A percentile compares a stretch with the other conserved stretches of the same genome.
phyloP scores from a whole-genome alignment of 2,888 invertebrate genomes.

The Phortica magna region DNA sequence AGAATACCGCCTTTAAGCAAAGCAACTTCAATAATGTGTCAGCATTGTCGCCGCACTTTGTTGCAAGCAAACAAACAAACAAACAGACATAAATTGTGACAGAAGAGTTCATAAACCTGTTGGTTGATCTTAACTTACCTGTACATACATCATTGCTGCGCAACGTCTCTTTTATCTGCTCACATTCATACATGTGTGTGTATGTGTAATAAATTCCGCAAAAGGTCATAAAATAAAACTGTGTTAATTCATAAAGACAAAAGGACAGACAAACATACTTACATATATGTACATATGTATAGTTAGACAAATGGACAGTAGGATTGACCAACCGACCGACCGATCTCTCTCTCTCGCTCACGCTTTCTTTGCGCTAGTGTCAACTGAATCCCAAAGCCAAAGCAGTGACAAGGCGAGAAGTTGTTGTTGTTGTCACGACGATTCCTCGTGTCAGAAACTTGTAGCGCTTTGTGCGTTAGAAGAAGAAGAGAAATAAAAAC shows the following conservation, averaged over 20 bases:
- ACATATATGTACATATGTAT: too few relatives aligned
- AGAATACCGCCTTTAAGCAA: conserved; percentile 59
- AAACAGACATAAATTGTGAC: not conserved
- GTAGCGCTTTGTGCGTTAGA: too few relatives aligned
- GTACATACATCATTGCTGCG: too few relatives aligned
- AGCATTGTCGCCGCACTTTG: too few relatives aligned
- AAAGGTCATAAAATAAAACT: not conserved
- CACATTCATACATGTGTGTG: conserved; percentile 45
- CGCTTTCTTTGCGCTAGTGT: not conserved
- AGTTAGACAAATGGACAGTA: not conserved
- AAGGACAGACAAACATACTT: not conserved
- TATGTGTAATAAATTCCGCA: not conserved
- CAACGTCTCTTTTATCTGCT: too few relatives aligned
- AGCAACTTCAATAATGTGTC: conserved; percentile 40
- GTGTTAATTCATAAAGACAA: conserved; percentile 1
- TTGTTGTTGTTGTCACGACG: too few relatives aligned
- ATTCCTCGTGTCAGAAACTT: not conserved
- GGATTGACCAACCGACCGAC: not conserved
- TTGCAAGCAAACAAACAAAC: too few relatives aligned
- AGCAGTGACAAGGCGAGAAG: too few relatives aligned
- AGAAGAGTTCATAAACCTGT: conserved; percentile 3
- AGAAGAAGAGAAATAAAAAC: too few relatives aligned
- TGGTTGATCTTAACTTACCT: not conserved
- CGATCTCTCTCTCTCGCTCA: not conserved
- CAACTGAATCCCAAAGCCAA: too few relatives aligned